Conservation (phyloP, 2,888 invertebrate species). For the Eristalis pertinax region DNA sequence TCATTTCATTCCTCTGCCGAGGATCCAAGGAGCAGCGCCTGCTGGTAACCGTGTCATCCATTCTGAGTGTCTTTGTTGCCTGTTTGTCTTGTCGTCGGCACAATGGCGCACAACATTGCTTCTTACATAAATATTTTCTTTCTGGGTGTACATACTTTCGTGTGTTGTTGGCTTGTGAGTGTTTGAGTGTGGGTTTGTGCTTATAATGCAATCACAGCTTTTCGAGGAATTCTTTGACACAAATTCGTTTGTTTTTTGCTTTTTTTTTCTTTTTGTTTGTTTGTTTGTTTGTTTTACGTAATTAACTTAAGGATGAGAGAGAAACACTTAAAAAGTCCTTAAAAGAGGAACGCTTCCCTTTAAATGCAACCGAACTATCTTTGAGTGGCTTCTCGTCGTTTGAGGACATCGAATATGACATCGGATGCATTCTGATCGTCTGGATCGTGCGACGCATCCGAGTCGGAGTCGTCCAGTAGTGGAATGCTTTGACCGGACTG, state of each 20-base stretch:
- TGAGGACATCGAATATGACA: slow-evolving; percentile 83
- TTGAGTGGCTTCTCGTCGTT: slow-evolving; percentile 81
- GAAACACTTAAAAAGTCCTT: slow-evolving; percentile 4
- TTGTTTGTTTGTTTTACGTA: not conserved
- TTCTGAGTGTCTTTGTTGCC: not conserved
- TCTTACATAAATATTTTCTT: not conserved
- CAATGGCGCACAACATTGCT: slow-evolving; percentile 9
- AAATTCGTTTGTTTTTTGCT: slow-evolving; percentile 32
- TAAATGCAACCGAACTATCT: slow-evolving; percentile 52
- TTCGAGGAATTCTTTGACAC: slow-evolving; percentile 50
- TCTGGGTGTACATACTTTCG: not conserved
- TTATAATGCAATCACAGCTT: slow-evolving; percentile 60
- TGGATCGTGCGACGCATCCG: slow-evolving; percentile 79
- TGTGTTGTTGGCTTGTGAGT: not conserved
- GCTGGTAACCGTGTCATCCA: not conserved
- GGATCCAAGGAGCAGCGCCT: not conserved
- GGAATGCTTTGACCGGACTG: slow-evolving; percentile 78
- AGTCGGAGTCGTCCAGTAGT: slow-evolving; percentile 79
- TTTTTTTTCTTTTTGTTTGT: not conserved
- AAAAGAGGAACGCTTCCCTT: not conserved
- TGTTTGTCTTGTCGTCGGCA: not conserved
- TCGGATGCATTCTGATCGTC: slow-evolving; percentile 82
- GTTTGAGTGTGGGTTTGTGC: slow-evolving; percentile 46
- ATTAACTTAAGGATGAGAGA: not conserved
- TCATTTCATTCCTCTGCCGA: not conserved